Base-by-base conservation (phyloP, 1,140 invertebrate genomes). In the Anthonomus grandis region DNA sequence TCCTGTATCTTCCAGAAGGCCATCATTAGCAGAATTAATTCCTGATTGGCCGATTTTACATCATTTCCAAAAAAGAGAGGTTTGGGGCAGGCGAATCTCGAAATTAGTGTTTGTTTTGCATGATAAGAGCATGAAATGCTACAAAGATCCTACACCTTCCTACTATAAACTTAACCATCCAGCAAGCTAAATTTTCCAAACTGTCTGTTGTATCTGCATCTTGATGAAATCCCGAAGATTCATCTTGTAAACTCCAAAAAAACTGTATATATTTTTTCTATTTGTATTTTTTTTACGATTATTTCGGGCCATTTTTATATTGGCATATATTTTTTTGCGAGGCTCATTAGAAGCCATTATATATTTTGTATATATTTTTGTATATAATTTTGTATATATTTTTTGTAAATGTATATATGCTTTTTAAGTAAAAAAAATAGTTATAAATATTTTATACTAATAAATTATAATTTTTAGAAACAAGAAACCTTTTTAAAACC, bases 41-140 rank as follows among this genome's bases (percentile, higher is more conserved):
- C 93, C 93, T 68, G 93, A 95, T 80, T 97, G 93, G 93, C 93
- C 93, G 68, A 86, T 85, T 68, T 85, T 96, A 68, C 90, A 95
- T 79, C 87, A 86, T 78, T 89, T 90, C 83, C 82, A 79, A 78
- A 83, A 78, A 78, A 80, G 80, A 78, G 83, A 87, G 85, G 85
- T 87, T 86, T 81, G 83, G 81, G 76, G 65, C 64, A 59, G 41
- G 44, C 39, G 57, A 34, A 51, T 53, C 42, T 59, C 57, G 38
- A 27, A 41, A 46, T 62, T 59, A 59, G 54, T 57, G 53, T 61
- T 36, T 52, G 24, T 47, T 62, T 18, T 59, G 60, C 60, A 63
- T 52, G 60, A 56, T n/a, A n/a, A n/a, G 18, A 41, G 53, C 52
- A 48, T 50, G 36, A 34, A 13, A 45, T 27, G 45, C 45, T 41